phyloP scores from a whole-genome alignment of 2,113 vertebrate species.

The Pelvicachromis taeniatus region DNA sequence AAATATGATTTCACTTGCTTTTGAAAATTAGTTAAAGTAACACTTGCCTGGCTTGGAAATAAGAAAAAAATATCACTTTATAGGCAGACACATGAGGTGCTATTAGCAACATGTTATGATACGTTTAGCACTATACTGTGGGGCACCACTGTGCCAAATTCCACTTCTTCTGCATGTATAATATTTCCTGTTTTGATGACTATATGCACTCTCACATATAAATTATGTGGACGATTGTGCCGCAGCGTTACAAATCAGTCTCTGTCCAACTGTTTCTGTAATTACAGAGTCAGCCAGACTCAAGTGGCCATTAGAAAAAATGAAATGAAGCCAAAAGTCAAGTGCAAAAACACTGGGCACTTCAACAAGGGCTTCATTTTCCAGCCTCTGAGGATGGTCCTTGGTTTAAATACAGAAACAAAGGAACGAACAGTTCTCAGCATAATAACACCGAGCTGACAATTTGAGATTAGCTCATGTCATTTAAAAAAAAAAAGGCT shows the following conservation, averaged over 20 bases:
- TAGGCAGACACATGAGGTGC: background rate
- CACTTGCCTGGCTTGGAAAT: background rate
- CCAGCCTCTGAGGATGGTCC: background rate
- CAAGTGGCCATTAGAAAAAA: background rate
- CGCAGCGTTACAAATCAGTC: background rate
- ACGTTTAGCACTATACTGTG: background rate
- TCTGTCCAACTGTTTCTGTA: background rate
- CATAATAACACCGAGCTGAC: background rate
- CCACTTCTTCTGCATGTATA: background rate
- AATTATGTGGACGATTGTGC: background rate
- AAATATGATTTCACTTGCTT: background rate
- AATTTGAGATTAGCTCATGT: background rate
- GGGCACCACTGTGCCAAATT: background rate
- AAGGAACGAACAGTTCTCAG: background rate
- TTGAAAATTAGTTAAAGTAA: background rate
- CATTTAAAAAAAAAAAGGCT: background rate
- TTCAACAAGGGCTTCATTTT: background rate
- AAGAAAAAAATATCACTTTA: rapidly evolving
- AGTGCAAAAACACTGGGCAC: background rate
- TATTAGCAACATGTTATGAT: background rate
- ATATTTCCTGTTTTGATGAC: background rate
- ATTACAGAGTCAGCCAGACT: background rate
- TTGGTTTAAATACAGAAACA: background rate
- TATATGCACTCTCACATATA: background rate
- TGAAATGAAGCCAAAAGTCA: background rate